Evolutionary conservation across 2,888 invertebrate species (phyloP), one percentile per base, ranked within the genome.

Genomic region (Sisyra terminalis): DNA sequence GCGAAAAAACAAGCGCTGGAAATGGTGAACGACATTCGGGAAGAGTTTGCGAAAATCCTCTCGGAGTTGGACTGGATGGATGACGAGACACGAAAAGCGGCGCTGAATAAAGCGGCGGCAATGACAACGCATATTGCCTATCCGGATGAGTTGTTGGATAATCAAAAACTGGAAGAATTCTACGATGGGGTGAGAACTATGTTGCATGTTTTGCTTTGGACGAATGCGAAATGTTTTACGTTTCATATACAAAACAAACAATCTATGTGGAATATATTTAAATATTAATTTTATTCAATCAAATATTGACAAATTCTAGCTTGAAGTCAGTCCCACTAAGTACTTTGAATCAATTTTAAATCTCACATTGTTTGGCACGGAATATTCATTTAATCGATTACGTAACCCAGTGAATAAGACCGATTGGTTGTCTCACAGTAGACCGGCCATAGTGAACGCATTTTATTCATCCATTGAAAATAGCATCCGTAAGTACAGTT

Each of bases 51-150:
- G 46, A 75, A 82, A 51, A 87, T 92, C 24, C 60, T 92, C 43
- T 67, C 71, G 13, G 70, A 76, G 45, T 78, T 92, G 10, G 81
- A 83, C 37, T 96, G 94, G 94, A 94, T 96, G 94, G 93, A 94
- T 56, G 74, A 76, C 0, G 64, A 68, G 48, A 94, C 94, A 0
- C 77, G 78, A 39, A 60, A 66, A 48, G 75, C 77, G 44, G 89
- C 88, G 1, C 59, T 86, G 46, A 75, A 79, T 46, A 90, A 90
- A 57, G 80, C 87, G 0, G 73, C 75, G 44, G 71, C 79, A 0
- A 92, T 94, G 83, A 70, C 78, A 2, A 78, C 86, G 1, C 87
- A 92, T 59, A 92, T 94, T 55, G 93, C 89, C 0, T 93, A 93
- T 60, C 93, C 93, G 1, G 82, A 82, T 52, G 92, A 90, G 59